phyloP scores from a whole-genome alignment of 2,888 invertebrate genomes.

The Ophonus ardosiacus region DNA sequence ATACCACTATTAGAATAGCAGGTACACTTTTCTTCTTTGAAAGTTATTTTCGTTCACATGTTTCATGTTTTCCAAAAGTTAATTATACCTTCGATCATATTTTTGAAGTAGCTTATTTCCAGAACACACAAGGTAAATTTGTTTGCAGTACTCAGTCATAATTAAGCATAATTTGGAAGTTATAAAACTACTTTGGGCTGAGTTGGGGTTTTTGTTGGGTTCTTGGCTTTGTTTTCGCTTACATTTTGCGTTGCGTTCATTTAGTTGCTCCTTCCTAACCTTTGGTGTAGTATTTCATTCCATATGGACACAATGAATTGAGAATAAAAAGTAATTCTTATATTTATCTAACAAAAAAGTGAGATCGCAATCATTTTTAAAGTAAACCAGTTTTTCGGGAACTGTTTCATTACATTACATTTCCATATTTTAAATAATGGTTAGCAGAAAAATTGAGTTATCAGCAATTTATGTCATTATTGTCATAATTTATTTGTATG shows the following conservation, averaged over 20 bases:
- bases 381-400: too few species aligned
- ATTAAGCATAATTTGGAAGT: slow-evolving; percentile 37
- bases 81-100: slow-evolving; percentile 37
- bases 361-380: too few species aligned
- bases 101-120: slow-evolving; percentile 5
- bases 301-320: neutral
- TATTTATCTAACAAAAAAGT: too few species aligned
- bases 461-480: too few species aligned
- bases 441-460: too few species aligned
- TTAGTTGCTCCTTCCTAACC: slow-evolving; percentile 43
- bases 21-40: slow-evolving; percentile 24
- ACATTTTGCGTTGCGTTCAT: slow-evolving; percentile 57
- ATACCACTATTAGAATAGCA: neutral
- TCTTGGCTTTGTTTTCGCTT: slow-evolving; percentile 52
- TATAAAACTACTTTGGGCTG: slow-evolving; percentile 28
- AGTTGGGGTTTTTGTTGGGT: slow-evolving; percentile 24
- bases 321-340: too few species aligned
- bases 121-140: slow-evolving; percentile 18
- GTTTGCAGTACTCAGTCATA: slow-evolving; percentile 36
- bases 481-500: too few species aligned
- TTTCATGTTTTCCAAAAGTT: slow-evolving; percentile 3
- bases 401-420: too few species aligned
- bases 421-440: too few species aligned
- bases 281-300: neutral
- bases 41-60: slow-evolving; percentile 11